A percentile compares a stretch with the other conserved stretches of the same genome.
Evolutionary conservation across 2,797 vertebrate genomes (phyloP).

Genomic region (Pipistrellus kuhlii): DNA sequence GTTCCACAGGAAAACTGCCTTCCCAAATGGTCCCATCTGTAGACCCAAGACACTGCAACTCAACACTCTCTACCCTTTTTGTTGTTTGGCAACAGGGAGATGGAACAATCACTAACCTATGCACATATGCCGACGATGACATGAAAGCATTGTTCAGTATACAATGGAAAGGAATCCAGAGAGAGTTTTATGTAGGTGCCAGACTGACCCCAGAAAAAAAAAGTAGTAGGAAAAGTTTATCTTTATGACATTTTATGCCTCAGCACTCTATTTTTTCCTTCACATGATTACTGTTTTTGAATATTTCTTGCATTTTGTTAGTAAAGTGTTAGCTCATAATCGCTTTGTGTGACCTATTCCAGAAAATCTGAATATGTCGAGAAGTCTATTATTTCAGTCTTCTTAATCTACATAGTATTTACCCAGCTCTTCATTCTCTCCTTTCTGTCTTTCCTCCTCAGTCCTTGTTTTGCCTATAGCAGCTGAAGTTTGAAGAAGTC

Average conservation of each 20-base stretch:
- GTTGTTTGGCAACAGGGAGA: conserved; percentile 41
- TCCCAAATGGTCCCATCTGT: conserved; percentile 44
- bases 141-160: not conserved
- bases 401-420: not conserved
- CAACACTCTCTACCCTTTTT: not conserved
- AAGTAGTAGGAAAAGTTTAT: not conserved
- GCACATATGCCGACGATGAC: not conserved
- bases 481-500: not conserved
- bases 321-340: not conserved
- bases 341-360: not conserved
- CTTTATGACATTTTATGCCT: conserved; percentile 15
- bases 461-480: conserved; percentile 12
- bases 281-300: not conserved
- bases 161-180: not conserved
- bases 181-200: conserved; percentile 1
- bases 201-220: not conserved
- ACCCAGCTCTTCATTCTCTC: not conserved
- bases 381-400: not conserved
- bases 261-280: conserved; percentile 25
- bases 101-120: conserved; percentile 20
- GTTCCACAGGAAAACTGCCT: conserved; percentile 67
- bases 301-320: conserved; percentile 22
- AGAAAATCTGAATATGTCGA: conserved; percentile 6
- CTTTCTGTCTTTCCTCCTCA: not conserved
- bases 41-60: conserved; percentile 8